A percentile compares a stretch with the other conserved stretches of the same genome.
Evolutionary conservation across 1,140 invertebrate genomes (phyloP).

Genomic region (Conopomorpha cramerella): DNA sequence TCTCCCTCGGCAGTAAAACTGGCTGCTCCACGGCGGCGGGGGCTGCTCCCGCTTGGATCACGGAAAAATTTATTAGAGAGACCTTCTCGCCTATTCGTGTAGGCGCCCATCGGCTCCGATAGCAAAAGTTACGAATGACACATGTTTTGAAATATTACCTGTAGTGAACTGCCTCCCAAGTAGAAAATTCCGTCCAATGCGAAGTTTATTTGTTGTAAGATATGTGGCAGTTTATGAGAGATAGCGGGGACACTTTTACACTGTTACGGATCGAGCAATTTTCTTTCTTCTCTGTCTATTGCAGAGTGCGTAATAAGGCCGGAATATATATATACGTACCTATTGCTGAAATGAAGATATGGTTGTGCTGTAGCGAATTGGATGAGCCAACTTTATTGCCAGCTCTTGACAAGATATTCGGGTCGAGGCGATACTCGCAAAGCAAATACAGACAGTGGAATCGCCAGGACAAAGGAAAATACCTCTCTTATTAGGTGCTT

Average conservation of each 20-base stretch:
- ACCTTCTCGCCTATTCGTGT: slow-evolving; percentile 52
- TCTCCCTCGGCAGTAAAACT: slow-evolving; percentile 57
- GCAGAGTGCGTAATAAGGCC: slow-evolving; percentile 40
- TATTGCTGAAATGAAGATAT: slow-evolving; percentile 37
- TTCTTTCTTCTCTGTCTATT: slow-evolving; percentile 41
- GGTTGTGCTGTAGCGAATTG: slow-evolving; percentile 48
- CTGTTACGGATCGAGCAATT: slow-evolving; percentile 48
- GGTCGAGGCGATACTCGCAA: too few species aligned
- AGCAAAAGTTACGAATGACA: slow-evolving; percentile 59
- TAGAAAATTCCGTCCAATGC: slow-evolving; percentile 49
- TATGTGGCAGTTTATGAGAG: slow-evolving; percentile 52
- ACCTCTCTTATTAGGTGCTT: too few species aligned
- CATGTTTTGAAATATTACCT: slow-evolving; percentile 61
- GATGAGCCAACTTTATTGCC: slow-evolving; percentile 41
- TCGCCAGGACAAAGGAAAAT: too few species aligned
- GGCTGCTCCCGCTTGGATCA: slow-evolving; percentile 48
- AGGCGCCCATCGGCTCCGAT: slow-evolving; percentile 59
- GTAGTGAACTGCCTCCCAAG: slow-evolving; percentile 45
- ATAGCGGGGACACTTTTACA: slow-evolving; percentile 43
- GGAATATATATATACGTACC: slow-evolving; percentile 15
- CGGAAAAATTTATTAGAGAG: slow-evolving; percentile 60
- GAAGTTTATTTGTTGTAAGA: slow-evolving; percentile 58
- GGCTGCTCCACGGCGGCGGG: slow-evolving; percentile 47
- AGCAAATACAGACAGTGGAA: too few species aligned
- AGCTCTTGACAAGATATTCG: slow-evolving; percentile 9